A percentile compares a stretch with the other conserved stretches of the same genome.
phyloP scores from a whole-genome alignment of 1,140 invertebrate species.

The Lutraria rhynchaena region DNA sequence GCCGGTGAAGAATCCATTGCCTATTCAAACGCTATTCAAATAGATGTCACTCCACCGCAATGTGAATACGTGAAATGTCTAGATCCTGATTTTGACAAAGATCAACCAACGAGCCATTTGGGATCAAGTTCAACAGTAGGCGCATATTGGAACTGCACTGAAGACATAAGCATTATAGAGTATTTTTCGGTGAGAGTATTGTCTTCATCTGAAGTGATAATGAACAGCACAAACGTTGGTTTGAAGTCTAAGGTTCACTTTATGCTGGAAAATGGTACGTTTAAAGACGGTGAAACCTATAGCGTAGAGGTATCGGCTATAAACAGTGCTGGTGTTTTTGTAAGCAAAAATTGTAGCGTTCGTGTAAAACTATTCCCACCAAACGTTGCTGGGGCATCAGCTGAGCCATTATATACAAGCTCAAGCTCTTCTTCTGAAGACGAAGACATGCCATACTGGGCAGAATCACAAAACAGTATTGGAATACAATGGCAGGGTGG shows the following conservation, averaged over 20 bases:
- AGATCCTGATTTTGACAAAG: slow-evolving; percentile 31
- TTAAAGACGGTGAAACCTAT: slow-evolving; percentile 24
- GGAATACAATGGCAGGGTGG: slow-evolving; percentile 49
- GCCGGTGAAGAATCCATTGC: slow-evolving; percentile 26
- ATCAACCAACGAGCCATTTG: slow-evolving; percentile 20
- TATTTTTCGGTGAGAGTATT: slow-evolving; percentile 2
- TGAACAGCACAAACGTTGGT: slow-evolving; percentile 15
- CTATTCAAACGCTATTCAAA: slow-evolving; percentile 36
- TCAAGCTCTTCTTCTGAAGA: neutral
- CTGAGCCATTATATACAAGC: slow-evolving; percentile 20
- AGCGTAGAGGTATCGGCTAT: slow-evolving; percentile 16
- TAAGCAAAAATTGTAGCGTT: neutral
- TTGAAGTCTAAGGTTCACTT: slow-evolving; percentile 10
- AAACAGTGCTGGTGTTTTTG: slow-evolving; percentile 13
- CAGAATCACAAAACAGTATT: slow-evolving; percentile 20
- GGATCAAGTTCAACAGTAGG: slow-evolving; percentile 38
- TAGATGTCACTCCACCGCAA: slow-evolving; percentile 26
- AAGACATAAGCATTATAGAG: slow-evolving; percentile 31
- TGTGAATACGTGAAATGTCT: slow-evolving; percentile 36
- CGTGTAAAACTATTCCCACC: slow-evolving; percentile 24
- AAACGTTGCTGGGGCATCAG: neutral
- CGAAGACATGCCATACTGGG: slow-evolving; percentile 18
- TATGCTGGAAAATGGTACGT: slow-evolving; percentile 3
- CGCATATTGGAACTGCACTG: slow-evolving; percentile 43
- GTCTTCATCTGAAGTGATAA: neutral